Evolutionary conservation across 2,113 vertebrate genomes (phyloP).

Genomic region (Lucifuga dentata): DNA sequence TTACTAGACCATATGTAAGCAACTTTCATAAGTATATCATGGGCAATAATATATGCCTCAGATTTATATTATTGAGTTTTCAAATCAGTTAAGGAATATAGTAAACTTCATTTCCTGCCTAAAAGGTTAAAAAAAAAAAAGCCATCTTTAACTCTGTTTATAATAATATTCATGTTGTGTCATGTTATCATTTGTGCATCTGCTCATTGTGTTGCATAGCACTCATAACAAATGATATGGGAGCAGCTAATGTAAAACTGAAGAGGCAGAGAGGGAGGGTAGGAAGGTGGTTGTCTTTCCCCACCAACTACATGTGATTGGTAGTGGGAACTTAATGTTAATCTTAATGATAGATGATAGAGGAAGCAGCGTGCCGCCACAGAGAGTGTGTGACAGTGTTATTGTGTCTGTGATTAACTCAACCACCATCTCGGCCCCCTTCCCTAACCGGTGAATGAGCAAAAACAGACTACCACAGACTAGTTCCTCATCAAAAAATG

Average conservation of each 20-base stretch:
- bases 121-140: not conserved
- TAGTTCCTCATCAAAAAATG: constrained; percentile 64
- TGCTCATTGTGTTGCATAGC: constrained; percentile 16
- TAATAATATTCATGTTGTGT: not conserved
- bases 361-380: constrained; percentile 49
- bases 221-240: constrained; percentile 47
- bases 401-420: constrained; percentile 76
- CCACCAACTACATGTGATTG: constrained; percentile 27
- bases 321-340: constrained; percentile 67
- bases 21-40: too few relatives aligned
- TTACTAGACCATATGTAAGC: too few relatives aligned
- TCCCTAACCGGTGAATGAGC: constrained; percentile 47
- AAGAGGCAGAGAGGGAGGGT: constrained; percentile 15
- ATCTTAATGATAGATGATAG: constrained; percentile 76
- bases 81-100: not conserved
- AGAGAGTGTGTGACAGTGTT: constrained; percentile 68
- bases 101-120: not conserved
- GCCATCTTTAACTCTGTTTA: not conserved
- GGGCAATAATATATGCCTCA: too few relatives aligned
- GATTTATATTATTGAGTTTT: too few relatives aligned
- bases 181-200: constrained; percentile 17
- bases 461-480: constrained; percentile 56
- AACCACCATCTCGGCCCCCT: constrained; percentile 34
- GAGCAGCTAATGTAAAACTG: constrained; percentile 53
- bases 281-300: constrained; percentile 20